phyloP scores from a whole-genome alignment of 2,888 invertebrate species.

The Anthophora plumipes region DNA sequence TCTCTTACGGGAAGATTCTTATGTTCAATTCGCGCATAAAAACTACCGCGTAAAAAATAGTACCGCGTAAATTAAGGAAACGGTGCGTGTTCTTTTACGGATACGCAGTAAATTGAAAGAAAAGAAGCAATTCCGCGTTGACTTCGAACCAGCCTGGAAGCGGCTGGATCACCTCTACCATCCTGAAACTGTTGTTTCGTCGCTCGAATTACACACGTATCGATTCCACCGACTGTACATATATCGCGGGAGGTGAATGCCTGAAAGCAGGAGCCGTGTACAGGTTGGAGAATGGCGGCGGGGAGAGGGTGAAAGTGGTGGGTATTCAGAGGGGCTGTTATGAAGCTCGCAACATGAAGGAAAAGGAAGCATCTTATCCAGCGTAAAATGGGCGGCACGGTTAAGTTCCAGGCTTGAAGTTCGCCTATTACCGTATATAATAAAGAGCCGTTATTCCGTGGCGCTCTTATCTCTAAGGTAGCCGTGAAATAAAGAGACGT shows the following conservation, averaged over 20 bases:
- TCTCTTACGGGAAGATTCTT: background rate
- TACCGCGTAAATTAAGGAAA: too few species aligned
- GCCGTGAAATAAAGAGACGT: slow-evolving; percentile 73
- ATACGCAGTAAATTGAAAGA: too few species aligned
- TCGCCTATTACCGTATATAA: slow-evolving; percentile 75
- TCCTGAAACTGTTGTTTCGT: too few species aligned
- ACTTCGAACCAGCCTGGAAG: too few species aligned
- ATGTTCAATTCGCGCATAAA: too few species aligned
- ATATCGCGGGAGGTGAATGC: background rate
- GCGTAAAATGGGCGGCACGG: slow-evolving; percentile 68
- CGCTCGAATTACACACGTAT: too few species aligned
- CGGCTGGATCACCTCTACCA: too few species aligned
- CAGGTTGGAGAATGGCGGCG: background rate
- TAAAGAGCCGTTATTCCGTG: slow-evolving; percentile 74
- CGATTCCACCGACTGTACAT: too few species aligned
- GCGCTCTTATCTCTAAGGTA: slow-evolving; percentile 72
- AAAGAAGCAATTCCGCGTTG: too few species aligned
- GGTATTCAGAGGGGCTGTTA: slow-evolving; percentile 22
- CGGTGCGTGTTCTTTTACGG: too few species aligned
- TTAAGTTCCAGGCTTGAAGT: slow-evolving; percentile 72
- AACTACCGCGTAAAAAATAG: too few species aligned
- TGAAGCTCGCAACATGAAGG: slow-evolving; percentile 35
- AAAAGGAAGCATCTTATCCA: slow-evolving; percentile 69
- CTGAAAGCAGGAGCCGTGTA: background rate
- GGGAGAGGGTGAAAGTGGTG: slow-evolving; percentile 1